Conservation (phyloP, 2,888 invertebrate species). For the Acanthosepion pharaonis region DNA sequence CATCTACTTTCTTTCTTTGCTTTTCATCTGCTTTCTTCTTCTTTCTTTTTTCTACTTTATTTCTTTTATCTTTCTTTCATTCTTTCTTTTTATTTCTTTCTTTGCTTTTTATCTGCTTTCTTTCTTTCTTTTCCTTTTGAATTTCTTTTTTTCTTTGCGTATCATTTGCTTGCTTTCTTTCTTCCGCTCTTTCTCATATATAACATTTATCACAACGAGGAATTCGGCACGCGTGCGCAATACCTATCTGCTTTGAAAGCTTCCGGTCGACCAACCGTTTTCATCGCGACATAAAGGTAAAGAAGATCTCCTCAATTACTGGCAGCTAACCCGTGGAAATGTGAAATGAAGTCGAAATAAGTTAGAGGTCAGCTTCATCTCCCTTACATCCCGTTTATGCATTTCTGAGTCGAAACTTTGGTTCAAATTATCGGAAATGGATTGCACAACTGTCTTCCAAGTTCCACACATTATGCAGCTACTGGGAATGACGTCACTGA, state of each 20-base stretch:
- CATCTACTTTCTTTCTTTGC: too few species aligned
- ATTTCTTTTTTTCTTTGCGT: too few species aligned
- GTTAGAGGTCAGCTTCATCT: background rate
- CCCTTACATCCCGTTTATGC: background rate
- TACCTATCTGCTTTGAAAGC: background rate
- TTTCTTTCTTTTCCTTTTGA: too few species aligned
- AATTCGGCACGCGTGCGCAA: background rate
- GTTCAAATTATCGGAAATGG: slow-evolving; percentile 12
- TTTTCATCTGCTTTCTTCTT: too few species aligned
- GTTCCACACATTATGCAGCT: background rate
- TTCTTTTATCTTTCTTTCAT: too few species aligned
- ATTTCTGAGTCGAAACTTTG: background rate
- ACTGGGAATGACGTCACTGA: background rate
- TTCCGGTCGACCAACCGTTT: slow-evolving; percentile 18
- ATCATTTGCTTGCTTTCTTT: too few species aligned
- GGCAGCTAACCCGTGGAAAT: background rate
- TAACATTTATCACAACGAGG: background rate
- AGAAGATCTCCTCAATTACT: background rate
- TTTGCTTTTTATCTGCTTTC: too few species aligned
- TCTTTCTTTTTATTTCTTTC: too few species aligned
- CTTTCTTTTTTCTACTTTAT: too few species aligned
- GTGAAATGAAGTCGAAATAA: slow-evolving; percentile 7
- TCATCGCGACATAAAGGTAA: background rate
- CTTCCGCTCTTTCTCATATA: background rate
- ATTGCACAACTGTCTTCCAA: background rate